Percentiles rank a stretch among this genome's conserved stretches.
Evolutionary conservation across 2,113 vertebrate genomes (phyloP).

Genomic region (Solenodon paradoxus): DNA sequence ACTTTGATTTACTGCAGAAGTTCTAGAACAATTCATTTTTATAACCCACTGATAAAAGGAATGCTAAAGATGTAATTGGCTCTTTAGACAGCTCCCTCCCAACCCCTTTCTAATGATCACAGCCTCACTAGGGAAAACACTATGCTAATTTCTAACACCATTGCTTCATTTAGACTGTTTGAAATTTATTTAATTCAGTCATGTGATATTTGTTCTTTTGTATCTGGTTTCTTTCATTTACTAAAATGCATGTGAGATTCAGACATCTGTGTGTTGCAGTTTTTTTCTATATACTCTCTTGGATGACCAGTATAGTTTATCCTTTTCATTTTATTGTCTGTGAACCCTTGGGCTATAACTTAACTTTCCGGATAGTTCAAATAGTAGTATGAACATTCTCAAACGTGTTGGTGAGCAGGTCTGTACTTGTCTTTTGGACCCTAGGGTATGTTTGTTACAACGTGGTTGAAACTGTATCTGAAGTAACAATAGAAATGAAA

Average conservation of each 20-base stretch:
- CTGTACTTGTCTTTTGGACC: background rate
- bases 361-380: background rate
- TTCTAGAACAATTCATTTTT: background rate
- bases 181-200: background rate
- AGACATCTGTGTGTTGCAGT: background rate
- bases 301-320: background rate
- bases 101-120: background rate
- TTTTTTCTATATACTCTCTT: background rate
- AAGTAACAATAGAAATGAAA: background rate
- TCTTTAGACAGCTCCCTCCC: background rate
- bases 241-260: background rate
- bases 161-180: background rate
- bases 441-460: too few species aligned
- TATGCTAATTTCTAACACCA: background rate
- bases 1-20: too few species aligned
- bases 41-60: background rate
- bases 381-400: background rate
- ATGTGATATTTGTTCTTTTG: background rate
- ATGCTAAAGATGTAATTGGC: background rate
- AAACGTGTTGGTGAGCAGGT: background rate
- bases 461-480: background rate
- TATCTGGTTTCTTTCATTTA: background rate
- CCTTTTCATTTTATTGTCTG: background rate
- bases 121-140: background rate
- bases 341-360: background rate